Conservation (phyloP, 2,888 invertebrate species). For the Eutolmus rufibarbis region DNA sequence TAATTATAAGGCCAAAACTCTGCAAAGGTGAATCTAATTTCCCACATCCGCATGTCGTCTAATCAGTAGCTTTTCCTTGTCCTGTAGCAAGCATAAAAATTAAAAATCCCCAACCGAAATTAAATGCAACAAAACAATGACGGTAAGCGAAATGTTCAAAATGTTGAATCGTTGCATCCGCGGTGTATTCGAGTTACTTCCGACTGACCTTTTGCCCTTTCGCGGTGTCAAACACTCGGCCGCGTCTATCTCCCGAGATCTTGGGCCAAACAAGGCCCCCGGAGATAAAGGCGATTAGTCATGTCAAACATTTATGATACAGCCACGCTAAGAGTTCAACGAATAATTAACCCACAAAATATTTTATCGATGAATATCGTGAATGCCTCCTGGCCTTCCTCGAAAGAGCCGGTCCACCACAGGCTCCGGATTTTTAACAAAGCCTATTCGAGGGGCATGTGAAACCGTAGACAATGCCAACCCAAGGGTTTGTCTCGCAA, state of each 20-base stretch:
- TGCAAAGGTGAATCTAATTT: neutral
- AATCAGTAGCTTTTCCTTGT: neutral
- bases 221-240: neutral
- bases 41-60: neutral
- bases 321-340: neutral
- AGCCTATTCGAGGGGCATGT: neutral
- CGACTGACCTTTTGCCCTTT: neutral
- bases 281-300: neutral
- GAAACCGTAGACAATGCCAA: neutral
- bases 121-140: neutral
- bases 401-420: neutral
- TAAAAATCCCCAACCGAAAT: neutral
- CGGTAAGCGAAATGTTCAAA: neutral
- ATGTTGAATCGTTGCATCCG: neutral
- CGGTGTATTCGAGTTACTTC: neutral
- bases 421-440: neutral
- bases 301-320: neutral
- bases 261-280: neutral
- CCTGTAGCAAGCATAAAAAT: neutral
- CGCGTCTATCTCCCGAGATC: neutral
- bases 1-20: neutral
- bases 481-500: neutral
- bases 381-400: slow-evolving; percentile 16
- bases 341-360: slow-evolving; percentile 18
- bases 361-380: slow-evolving; percentile 24